A percentile compares a stretch with the other conserved stretches of the same genome.
Evolutionary conservation across 2,797 vertebrate genomes (phyloP).

Genomic region (Xiphorhynchus erythropygius): DNA sequence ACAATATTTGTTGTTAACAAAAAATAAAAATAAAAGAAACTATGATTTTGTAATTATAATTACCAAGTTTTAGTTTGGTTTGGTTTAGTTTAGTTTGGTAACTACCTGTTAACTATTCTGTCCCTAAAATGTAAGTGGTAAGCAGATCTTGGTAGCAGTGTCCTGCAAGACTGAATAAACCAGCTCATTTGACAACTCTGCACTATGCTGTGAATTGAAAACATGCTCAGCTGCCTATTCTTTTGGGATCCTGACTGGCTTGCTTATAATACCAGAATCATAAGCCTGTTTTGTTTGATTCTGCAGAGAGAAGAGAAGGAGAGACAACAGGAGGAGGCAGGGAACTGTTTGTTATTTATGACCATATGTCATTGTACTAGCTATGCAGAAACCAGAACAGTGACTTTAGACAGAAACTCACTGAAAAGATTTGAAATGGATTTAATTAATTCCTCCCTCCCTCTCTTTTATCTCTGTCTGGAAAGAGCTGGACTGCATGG

Average conservation of each 20-base stretch:
- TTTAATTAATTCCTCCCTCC: constrained; percentile 66
- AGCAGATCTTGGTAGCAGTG: not conserved
- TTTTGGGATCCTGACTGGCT: not conserved
- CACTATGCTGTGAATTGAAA: not conserved
- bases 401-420: constrained; percentile 24
- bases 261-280: not conserved
- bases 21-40: not conserved
- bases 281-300: not conserved
- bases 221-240: not conserved
- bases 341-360: constrained; percentile 47
- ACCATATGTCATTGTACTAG: constrained; percentile 10
- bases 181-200: not conserved
- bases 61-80: not conserved
- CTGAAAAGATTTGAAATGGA: constrained; percentile 45
- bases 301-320: not conserved
- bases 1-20: fast-evolving
- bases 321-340: not conserved
- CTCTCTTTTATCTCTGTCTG: constrained; percentile 37
- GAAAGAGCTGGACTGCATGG: not conserved
- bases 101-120: fast-evolving
- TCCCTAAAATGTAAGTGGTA: not conserved
- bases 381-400: constrained; percentile 28
- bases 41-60: not conserved
- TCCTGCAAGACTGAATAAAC: not conserved
- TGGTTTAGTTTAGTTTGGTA: not conserved